phyloP scores from a whole-genome alignment of 2,113 vertebrate species.

The Ceratotherium simum region DNA sequence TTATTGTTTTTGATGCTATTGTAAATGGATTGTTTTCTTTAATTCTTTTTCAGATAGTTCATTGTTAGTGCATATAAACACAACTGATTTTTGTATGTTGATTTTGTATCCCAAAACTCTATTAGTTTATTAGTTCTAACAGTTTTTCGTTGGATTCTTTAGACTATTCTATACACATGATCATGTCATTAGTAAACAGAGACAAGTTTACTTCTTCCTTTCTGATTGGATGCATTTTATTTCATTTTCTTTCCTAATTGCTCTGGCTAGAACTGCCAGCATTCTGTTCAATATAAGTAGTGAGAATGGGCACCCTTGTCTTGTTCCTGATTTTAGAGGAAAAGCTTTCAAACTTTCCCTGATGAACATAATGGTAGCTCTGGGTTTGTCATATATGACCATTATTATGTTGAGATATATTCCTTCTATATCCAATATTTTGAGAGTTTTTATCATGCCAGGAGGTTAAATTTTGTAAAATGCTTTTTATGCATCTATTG shows the following conservation, averaged over 20 bases:
- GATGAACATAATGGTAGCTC: neutral
- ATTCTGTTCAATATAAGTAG: neutral
- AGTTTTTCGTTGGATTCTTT: neutral
- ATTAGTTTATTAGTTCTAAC: neutral
- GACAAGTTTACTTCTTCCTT: neutral
- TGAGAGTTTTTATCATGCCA: neutral
- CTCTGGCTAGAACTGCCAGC: neutral
- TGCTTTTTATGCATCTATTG: neutral
- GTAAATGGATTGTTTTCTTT: neutral
- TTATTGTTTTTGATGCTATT: neutral
- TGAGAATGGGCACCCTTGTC: neutral
- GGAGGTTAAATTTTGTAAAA: neutral
- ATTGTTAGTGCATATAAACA: neutral
- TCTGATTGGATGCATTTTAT: neutral
- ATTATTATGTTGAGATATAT: neutral
- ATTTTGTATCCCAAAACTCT: neutral
- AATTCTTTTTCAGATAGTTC: neutral
- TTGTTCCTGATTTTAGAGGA: neutral
- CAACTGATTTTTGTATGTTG: neutral
- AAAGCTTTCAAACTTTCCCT: neutral
- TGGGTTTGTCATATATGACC: neutral
- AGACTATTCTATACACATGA: neutral
- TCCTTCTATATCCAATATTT: neutral
- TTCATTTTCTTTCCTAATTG: neutral
- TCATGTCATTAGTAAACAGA: neutral